Conservation (phyloP, 2,888 invertebrate genomes). For the Tipula confusa region DNA sequence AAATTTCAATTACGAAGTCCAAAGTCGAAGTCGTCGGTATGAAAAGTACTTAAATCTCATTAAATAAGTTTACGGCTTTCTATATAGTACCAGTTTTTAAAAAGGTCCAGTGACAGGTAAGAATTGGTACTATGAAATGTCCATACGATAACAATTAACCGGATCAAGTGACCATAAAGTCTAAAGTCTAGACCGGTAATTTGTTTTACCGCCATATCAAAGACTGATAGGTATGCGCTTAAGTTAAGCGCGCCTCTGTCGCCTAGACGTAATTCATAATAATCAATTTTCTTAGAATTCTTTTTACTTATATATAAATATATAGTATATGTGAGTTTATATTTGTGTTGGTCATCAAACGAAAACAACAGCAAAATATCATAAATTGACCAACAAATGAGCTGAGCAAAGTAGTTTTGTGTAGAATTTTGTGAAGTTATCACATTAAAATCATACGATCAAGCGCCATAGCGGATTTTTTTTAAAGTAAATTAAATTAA, state of each 20-base stretch:
- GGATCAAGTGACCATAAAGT: background rate
- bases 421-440: background rate
- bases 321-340: background rate
- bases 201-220: background rate
- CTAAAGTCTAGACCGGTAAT: background rate
- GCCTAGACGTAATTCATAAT: background rate
- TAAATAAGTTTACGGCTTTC: background rate
- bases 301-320: background rate
- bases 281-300: background rate
- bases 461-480: background rate
- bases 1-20: too few species aligned
- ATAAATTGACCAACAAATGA: background rate
- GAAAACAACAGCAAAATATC: conserved; percentile 3
- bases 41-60: too few species aligned
- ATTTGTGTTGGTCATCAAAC: background rate
- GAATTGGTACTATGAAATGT: background rate
- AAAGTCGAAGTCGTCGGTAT: too few species aligned
- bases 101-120: background rate
- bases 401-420: background rate
- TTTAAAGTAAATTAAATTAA: background rate
- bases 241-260: background rate
- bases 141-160: background rate
- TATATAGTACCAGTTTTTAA: too few species aligned
- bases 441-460: background rate
- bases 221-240: background rate